phyloP scores from a whole-genome alignment of 2,797 vertebrate species.

The Falco novaeseelandiae region DNA sequence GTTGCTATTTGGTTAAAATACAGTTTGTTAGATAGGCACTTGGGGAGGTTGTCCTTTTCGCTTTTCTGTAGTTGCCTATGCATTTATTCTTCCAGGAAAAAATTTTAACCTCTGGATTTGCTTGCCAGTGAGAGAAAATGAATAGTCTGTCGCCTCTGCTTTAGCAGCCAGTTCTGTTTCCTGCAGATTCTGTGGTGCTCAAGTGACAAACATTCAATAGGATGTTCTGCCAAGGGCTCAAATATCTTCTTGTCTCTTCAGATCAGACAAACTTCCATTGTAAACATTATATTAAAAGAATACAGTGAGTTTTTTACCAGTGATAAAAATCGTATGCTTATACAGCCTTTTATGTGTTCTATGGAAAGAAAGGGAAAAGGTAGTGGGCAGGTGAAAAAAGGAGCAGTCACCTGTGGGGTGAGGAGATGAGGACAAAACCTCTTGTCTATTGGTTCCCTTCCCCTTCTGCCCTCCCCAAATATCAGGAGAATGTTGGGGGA shows the following conservation, averaged over 20 bases:
- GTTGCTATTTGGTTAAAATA: background rate
- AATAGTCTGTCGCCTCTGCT: background rate
- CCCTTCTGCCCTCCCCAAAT: background rate
- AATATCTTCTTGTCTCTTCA: background rate
- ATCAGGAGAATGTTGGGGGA: background rate
- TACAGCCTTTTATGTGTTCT: background rate
- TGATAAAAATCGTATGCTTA: background rate
- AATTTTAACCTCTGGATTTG: background rate
- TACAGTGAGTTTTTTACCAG: background rate
- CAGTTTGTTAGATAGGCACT: background rate
- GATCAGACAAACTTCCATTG: background rate
- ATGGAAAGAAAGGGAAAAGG: background rate
- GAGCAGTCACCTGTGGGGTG: background rate
- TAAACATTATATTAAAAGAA: background rate
- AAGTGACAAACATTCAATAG: background rate
- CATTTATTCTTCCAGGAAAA: background rate
- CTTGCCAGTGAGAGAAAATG: background rate
- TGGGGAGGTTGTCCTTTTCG: background rate
- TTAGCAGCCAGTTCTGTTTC: background rate
- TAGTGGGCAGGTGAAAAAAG: background rate
- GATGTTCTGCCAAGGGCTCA: slow-evolving; percentile 17
- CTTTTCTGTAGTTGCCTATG: background rate
- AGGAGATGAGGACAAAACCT: background rate
- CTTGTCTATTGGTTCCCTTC: background rate
- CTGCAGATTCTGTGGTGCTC: background rate